Evolutionary conservation across 2,888 invertebrate genomes (phyloP).

Genomic region (Diachrysia chrysitis): DNA sequence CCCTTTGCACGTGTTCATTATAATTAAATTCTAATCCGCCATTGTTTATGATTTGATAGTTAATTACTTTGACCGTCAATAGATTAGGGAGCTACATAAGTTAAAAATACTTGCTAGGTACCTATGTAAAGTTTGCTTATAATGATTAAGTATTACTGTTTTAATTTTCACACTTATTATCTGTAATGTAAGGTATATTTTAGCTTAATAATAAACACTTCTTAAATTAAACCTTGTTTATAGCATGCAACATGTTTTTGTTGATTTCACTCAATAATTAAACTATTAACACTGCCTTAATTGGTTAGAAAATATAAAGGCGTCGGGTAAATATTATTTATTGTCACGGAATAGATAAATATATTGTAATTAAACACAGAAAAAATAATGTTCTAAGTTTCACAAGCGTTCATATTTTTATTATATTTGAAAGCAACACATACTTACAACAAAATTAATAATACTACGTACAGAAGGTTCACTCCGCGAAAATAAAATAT

Average conservation of each 20-base stretch:
- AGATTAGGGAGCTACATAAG: neutral
- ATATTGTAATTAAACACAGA: too few species aligned
- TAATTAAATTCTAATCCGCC: neutral
- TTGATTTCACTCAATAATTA: conserved; percentile 3
- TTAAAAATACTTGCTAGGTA: neutral
- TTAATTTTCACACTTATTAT: neutral
- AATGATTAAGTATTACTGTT: neutral
- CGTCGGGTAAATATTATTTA: neutral
- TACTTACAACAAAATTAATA: too few species aligned
- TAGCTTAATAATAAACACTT: neutral
- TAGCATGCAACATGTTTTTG: neutral
- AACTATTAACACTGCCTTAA: neutral
- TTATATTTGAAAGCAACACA: too few species aligned
- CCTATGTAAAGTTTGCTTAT: too few species aligned
- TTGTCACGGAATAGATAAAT: too few species aligned
- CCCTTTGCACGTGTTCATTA: neutral
- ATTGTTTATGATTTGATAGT: neutral
- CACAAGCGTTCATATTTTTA: too few species aligned
- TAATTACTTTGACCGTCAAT: neutral
- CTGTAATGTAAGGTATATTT: neutral
- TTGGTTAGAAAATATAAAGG: conserved; percentile 3
- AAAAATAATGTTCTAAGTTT: too few species aligned
- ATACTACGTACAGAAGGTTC: too few species aligned
- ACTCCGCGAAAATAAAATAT: too few species aligned
- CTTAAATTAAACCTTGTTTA: neutral